Evolutionary conservation across 2,113 vertebrate genomes (phyloP).

Genomic region (Chamaea fasciata): DNA sequence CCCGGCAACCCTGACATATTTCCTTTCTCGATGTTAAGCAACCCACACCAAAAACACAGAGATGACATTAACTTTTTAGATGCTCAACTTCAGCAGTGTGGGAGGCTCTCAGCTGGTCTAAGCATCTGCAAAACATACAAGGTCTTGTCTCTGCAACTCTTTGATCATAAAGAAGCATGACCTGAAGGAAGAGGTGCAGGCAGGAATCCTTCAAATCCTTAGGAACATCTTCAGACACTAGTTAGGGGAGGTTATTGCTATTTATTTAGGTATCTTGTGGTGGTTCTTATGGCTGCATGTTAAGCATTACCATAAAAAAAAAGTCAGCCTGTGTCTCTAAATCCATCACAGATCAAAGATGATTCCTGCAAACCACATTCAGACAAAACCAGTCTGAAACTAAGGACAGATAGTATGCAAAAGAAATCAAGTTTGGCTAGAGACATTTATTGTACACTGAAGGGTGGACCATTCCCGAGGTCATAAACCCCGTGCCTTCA

Average conservation of each 20-base stretch:
- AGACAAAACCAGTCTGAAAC: neutral
- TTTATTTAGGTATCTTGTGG: neutral
- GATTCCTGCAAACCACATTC: neutral
- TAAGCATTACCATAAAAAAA: neutral
- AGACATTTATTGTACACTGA: neutral
- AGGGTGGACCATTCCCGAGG: no score
- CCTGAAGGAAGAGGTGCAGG: neutral
- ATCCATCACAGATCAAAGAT: neutral
- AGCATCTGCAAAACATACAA: neutral
- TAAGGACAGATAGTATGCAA: neutral
- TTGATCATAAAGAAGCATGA: neutral
- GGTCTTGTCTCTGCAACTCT: neutral
- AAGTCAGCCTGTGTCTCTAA: neutral
- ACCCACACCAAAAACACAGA: neutral
- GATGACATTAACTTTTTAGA: neutral
- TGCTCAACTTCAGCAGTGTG: neutral
- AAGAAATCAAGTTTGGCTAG: neutral
- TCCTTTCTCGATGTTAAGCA: neutral
- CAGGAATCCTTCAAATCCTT: neutral
- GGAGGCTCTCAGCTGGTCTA: neutral
- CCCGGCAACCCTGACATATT: constrained; percentile 11
- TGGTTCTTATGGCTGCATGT: neutral
- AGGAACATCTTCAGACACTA: neutral
- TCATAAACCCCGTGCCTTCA: neutral
- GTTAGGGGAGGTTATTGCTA: neutral